Evolutionary conservation across 2,797 vertebrate species (phyloP).

Genomic region (Steatocranus sp.): DNA sequence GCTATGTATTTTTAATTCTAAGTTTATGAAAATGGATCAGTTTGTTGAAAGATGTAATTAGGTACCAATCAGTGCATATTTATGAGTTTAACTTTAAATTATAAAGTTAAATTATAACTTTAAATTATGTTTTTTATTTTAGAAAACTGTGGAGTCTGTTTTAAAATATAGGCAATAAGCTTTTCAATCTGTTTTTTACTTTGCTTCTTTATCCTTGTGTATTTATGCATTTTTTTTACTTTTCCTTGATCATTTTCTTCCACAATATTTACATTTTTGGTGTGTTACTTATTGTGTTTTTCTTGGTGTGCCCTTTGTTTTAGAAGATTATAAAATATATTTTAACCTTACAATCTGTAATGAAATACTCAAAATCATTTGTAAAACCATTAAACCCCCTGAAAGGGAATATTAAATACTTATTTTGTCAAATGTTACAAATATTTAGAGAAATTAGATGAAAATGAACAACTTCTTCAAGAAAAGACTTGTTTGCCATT

Average conservation of each 20-base stretch:
- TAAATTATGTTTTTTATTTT: not conserved
- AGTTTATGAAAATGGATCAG: accelerated
- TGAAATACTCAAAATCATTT: not conserved
- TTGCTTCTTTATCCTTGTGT: not conserved
- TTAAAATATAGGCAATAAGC: not conserved
- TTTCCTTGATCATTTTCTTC: not conserved
- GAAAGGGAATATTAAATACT: not conserved
- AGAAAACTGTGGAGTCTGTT: not conserved
- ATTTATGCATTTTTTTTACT: not conserved
- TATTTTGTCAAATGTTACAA: not conserved
- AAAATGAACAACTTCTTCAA: not conserved
- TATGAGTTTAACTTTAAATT: not conserved
- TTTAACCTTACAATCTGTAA: not conserved
- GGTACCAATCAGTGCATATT: not conserved
- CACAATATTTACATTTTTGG: not conserved
- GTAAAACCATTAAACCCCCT: not conserved
- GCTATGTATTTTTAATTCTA: not conserved
- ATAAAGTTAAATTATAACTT: too few species aligned
- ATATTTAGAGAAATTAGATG: not conserved
- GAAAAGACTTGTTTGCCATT: not conserved
- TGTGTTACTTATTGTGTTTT: not conserved
- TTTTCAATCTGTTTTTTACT: not conserved
- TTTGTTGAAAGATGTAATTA: not conserved
- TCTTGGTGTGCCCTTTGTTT: not conserved
- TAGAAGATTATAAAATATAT: not conserved